Evolutionary conservation across 1,140 invertebrate genomes (phyloP).

Genomic region (Musca domestica): DNA sequence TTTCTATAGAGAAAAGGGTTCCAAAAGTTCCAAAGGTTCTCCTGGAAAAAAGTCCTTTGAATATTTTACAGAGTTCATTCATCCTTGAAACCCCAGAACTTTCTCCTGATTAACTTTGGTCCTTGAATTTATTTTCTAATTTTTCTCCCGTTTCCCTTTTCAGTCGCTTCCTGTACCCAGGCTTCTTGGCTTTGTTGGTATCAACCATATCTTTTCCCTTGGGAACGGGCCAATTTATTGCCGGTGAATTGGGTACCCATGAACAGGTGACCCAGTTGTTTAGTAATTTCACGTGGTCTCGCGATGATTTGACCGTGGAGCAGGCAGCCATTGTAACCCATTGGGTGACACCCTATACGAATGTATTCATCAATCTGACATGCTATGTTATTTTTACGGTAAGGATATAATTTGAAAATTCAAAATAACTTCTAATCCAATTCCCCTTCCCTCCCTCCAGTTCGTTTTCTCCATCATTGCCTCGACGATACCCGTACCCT

Average conservation of each 20-base stretch:
- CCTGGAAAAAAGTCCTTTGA: no score
- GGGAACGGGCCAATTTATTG: constrained; percentile 84
- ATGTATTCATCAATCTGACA: constrained; percentile 82
- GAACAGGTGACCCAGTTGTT: constrained; percentile 83
- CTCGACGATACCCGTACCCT: constrained; percentile 92
- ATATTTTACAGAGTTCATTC: neutral
- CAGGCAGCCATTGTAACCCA: constrained; percentile 81
- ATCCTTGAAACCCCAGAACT: neutral
- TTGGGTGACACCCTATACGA: constrained; percentile 83
- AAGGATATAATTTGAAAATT: constrained; percentile 55
- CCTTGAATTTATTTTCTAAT: neutral
- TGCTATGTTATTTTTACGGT: constrained; percentile 88
- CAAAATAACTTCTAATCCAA: no score
- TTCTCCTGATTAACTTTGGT: neutral
- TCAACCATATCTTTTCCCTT: constrained; percentile 83
- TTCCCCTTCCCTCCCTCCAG: constrained; percentile 63
- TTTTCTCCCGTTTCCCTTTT: constrained; percentile 24
- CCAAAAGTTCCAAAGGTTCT: no score
- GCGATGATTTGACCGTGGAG: constrained; percentile 73
- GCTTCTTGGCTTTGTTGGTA: constrained; percentile 77
- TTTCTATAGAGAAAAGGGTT: no score
- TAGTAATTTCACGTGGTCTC: constrained; percentile 94
- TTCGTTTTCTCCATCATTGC: constrained; percentile 91
- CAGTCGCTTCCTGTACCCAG: constrained; percentile 89
- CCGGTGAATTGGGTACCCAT: constrained; percentile 81